Conservation (phyloP, 1,140 invertebrate genomes). For the Rhagoletis zephyria region DNA sequence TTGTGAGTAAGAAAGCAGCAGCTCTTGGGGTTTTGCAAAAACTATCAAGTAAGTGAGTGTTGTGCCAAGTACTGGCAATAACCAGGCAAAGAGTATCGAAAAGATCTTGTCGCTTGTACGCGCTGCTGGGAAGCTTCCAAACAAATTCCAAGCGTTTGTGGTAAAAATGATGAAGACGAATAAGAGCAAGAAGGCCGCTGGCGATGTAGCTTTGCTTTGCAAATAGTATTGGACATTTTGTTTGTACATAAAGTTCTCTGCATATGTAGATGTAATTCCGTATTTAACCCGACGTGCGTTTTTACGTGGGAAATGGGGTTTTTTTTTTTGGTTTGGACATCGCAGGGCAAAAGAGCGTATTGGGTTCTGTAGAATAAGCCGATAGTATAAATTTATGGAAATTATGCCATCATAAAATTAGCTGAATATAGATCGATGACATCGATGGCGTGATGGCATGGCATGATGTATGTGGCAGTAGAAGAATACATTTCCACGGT, state of each 20-base stretch:
- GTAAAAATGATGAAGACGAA: slow-evolving; percentile 21
- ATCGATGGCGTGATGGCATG: too few relatives aligned
- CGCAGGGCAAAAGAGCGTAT: too few relatives aligned
- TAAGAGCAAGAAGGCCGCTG: neutral
- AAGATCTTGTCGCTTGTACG: slow-evolving; percentile 39
- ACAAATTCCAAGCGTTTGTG: slow-evolving; percentile 10
- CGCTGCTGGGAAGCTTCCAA: slow-evolving; percentile 30
- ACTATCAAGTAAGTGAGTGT: neutral
- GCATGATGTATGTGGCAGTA: too few relatives aligned
- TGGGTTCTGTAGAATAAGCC: too few relatives aligned
- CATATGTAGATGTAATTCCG: neutral
- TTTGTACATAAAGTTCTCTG: neutral
- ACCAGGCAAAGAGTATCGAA: neutral
- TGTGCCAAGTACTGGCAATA: neutral
- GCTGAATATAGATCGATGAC: too few relatives aligned
- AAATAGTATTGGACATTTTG: slow-evolving; percentile 26
- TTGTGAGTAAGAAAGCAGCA: slow-evolving; percentile 4
- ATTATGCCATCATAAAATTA: too few relatives aligned
- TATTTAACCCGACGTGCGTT: too few relatives aligned
- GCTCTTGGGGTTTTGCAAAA: slow-evolving; percentile 12
- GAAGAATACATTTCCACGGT: too few relatives aligned
- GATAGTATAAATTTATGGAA: too few relatives aligned
- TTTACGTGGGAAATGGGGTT: too few relatives aligned
- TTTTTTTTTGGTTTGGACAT: too few relatives aligned
- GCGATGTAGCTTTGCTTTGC: neutral